Evolutionary conservation across 2,888 invertebrate genomes (phyloP).

Genomic region (Lasioglossum villosulum): DNA sequence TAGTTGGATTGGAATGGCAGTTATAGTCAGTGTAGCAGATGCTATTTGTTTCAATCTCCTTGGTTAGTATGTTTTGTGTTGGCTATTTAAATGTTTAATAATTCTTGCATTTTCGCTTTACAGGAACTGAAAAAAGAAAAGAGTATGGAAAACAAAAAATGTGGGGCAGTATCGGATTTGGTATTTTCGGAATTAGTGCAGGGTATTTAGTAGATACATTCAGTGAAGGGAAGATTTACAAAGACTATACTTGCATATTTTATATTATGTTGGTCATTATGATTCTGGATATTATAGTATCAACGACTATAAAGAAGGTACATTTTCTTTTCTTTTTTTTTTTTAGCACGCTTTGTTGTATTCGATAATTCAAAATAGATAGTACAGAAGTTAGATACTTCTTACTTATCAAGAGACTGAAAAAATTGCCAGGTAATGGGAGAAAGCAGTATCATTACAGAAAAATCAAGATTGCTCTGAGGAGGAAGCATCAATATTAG

Average conservation of each 20-base stretch:
- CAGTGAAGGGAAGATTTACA: conserved; percentile 88
- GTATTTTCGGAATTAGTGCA: conserved; percentile 90
- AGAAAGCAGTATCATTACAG: conserved; percentile 73
- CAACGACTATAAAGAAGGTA: conserved; percentile 86
- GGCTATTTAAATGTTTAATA: not conserved
- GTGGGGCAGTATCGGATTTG: conserved; percentile 96
- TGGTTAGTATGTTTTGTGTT: conserved; percentile 85
- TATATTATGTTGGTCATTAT: conserved; percentile 90
- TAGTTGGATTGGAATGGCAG: conserved; percentile 94
- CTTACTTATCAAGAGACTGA: conserved; percentile 61
- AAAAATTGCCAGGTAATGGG: conserved; percentile 69
- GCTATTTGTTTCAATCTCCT: conserved; percentile 94
- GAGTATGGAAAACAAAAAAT: conserved; percentile 94
- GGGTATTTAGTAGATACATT: conserved; percentile 92
- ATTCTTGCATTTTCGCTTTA: conserved; percentile 76
- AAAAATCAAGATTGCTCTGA: conserved; percentile 69
- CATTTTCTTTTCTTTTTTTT: not conserved
- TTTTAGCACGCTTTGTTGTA: not conserved
- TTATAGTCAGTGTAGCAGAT: conserved; percentile 94
- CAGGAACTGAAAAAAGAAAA: conserved; percentile 89
- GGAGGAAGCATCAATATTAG: conserved; percentile 77
- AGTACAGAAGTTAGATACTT: conserved; percentile 56
- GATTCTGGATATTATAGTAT: conserved; percentile 88
- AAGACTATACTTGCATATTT: conserved; percentile 93
- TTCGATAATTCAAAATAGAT: conserved; percentile 9